Percentiles rank a stretch among this genome's conserved stretches.
These are phyloP conservation scores for Ageneiosus marmoratus DNA, from an alignment of 2,113 vertebrate species.

Conservation along the genomic window DNA sequence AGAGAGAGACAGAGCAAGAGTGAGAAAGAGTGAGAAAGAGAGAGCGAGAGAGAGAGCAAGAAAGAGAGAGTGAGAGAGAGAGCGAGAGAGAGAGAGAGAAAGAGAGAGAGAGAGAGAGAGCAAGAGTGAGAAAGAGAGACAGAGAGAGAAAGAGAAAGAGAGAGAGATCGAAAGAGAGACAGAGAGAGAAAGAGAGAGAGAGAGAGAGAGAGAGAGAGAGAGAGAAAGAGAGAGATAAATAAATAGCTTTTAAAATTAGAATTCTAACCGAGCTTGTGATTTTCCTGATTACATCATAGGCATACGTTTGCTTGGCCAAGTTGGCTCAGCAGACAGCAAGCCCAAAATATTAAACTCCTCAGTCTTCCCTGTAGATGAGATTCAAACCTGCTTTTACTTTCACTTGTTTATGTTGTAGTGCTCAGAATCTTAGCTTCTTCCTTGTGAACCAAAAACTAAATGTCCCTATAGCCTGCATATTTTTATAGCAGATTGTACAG, in stretches of 20 bases:
- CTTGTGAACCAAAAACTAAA: neutral
- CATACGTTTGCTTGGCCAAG: constrained; percentile 54
- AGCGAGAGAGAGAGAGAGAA: neutral
- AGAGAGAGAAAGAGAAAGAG: constrained; percentile 1
- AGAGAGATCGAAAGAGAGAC: too few species aligned
- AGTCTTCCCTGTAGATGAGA: neutral
- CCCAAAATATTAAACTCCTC: neutral
- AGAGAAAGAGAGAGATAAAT: constrained; percentile 3
- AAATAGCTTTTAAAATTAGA: constrained; percentile 20
- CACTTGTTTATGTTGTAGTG: neutral
- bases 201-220: neutral
- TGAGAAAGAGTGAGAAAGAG: neutral
- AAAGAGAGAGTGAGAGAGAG: neutral
- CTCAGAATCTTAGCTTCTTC: neutral
- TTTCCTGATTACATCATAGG: constrained; percentile 47
- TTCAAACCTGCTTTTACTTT: constrained; percentile 13
- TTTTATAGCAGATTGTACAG: neutral
- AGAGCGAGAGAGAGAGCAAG: neutral
- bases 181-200: neutral
- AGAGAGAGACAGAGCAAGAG: neutral
- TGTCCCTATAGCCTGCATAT: neutral
- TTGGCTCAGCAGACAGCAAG: constrained; percentile 52
- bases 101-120: neutral
- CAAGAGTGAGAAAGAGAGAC: neutral
- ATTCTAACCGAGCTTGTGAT: constrained; percentile 57